Base-by-base conservation (phyloP, 2,113 vertebrate species). In the Mixornis gularis region DNA sequence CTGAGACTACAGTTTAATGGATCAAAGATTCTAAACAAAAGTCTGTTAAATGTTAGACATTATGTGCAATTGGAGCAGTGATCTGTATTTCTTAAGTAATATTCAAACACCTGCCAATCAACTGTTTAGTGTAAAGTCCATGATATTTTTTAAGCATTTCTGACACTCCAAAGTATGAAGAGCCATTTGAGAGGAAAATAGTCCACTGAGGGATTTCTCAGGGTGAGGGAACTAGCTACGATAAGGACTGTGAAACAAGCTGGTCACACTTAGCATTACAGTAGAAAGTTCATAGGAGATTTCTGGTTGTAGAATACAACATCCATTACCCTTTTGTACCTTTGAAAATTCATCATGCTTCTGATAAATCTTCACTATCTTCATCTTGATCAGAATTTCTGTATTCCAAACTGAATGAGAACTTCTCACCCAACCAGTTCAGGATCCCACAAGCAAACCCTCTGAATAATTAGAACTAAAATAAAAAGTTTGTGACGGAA, bases 191-290 rank as follows among this genome's bases (percentile, higher is more conserved):
- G 34, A 70, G 38, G 30, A 79, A 88, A 90, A 49, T 9, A 85
- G 26, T 27, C 46, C 24, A 24, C n/a, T 2, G 32, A 6, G 4
- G 13, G 12, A 4, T 34, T 65, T 93, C 43, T 78, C 0, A 0
- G 25, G 17, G 4, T 5, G 3, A 15, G 9, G 10, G 24, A 36
- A 30, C 17, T 53, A 59, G 17, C 13, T 64, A 27, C 0, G 0
- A 21, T 41, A 53, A 70, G 15, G 48, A 48, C 17, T 76, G n/a
- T 82, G 71, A 87, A 83, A 83, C 9, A 30, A 70, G 55, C 3
- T 86, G 32, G 24, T 86, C 38, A 79, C 43, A n/a, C 40, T 62
- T 29, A 49, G 21, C 25, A 36, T 82, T 77, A 32, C 3, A 40
- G 32, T 43, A 73, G 41, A 78, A 93, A 41, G 7, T n/a, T 44